phyloP scores from a whole-genome alignment of 2,888 invertebrate genomes.

The Saturnia pavonia region DNA sequence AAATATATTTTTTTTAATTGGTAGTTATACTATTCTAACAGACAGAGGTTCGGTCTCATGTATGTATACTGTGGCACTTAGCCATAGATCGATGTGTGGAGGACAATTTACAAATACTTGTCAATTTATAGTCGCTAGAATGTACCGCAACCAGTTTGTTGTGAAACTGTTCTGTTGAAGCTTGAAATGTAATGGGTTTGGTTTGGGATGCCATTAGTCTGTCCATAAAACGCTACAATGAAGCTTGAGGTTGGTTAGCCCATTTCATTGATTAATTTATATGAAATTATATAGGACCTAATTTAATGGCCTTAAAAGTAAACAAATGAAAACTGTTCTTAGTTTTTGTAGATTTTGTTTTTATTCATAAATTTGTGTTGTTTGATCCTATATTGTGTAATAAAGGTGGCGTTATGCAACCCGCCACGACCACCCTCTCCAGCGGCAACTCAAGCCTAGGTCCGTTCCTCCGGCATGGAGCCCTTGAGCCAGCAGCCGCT shows the following conservation, averaged over 20 bases:
- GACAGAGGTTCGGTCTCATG: constrained; percentile 1
- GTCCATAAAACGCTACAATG: not conserved
- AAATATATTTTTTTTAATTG: not conserved
- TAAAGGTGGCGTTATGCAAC: too few relatives aligned
- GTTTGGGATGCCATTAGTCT: constrained; percentile 9
- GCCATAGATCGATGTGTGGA: constrained; percentile 43
- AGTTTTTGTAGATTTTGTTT: too few relatives aligned
- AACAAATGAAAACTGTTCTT: too few relatives aligned
- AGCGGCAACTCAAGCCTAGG: too few relatives aligned
- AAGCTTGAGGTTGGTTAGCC: not conserved
- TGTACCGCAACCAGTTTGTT: constrained; percentile 35
- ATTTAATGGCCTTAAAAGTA: too few relatives aligned
- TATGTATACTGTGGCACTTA: constrained; percentile 34
- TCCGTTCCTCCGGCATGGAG: too few relatives aligned
- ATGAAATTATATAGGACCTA: not conserved
- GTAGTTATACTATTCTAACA: not conserved
- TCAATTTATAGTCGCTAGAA: constrained; percentile 41
- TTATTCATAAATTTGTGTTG: too few relatives aligned
- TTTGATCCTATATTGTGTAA: too few relatives aligned
- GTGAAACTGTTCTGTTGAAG: constrained; percentile 19
- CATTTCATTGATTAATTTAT: not conserved
- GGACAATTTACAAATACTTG: constrained; percentile 48
- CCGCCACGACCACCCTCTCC: too few relatives aligned
- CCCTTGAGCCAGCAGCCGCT: too few relatives aligned
- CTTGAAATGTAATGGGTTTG: constrained; percentile 13